These are phyloP conservation scores for Drosophila dunni DNA, from an alignment of 1,140 invertebrate genomes.

Conservation along the genomic window DNA sequence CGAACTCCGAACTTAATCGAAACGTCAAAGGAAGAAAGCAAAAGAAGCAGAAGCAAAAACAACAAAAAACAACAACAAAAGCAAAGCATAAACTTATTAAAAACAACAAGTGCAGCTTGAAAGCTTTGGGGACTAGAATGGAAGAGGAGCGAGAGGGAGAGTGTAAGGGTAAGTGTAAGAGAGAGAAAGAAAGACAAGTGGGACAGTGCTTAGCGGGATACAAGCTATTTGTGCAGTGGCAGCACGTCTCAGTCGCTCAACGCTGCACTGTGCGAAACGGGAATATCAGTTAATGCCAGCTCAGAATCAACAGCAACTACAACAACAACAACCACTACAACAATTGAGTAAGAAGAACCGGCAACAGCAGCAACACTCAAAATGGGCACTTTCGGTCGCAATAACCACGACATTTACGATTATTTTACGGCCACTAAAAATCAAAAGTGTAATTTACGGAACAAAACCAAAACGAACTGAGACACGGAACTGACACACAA, in stretches of 20 bases:
- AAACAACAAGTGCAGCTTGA: conserved; percentile 78
- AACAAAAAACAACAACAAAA: conserved; percentile 35
- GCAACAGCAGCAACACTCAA: conserved; percentile 60
- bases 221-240: conserved; percentile 72
- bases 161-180: neutral
- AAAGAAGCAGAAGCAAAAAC: conserved; percentile 39
- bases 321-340: conserved; percentile 33
- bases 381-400: conserved; percentile 84
- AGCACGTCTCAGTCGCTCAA: conserved; percentile 61
- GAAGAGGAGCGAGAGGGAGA: neutral
- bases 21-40: conserved; percentile 68
- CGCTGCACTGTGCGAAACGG: conserved; percentile 75
- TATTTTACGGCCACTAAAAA: conserved; percentile 85
- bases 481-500: conserved; percentile 58
- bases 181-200: neutral
- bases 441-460: conserved; percentile 84
- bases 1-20: conserved; percentile 83
- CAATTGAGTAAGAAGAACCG: neutral
- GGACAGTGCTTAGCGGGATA: conserved; percentile 16
- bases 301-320: conserved; percentile 31
- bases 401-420: conserved; percentile 85
- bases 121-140: conserved; percentile 11
- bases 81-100: conserved; percentile 80
- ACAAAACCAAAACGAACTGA: conserved; percentile 72
- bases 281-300: conserved; percentile 73